phyloP scores from a whole-genome alignment of 2,888 invertebrate genomes.

The Falcaria lacertinaria region DNA sequence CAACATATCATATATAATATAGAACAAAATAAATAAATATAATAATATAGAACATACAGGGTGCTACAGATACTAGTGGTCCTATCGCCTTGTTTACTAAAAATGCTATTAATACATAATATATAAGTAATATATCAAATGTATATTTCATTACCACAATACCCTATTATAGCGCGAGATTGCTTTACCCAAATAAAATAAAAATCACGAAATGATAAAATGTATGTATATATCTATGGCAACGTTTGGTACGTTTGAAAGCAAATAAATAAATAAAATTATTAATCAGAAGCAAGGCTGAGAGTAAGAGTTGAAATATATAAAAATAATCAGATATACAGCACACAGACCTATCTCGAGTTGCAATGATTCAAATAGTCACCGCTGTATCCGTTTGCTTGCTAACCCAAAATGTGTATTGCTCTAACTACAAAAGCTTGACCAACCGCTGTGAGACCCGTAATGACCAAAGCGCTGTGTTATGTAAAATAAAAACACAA shows the following conservation, averaged over 20 bases:
- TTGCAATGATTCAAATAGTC: neutral
- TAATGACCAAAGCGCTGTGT: constrained; percentile 5
- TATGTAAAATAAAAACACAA: constrained; percentile 62
- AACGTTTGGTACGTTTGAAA: too few species aligned
- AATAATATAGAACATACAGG: constrained; percentile 9
- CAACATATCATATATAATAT: constrained; percentile 11
- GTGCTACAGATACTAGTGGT: constrained; percentile 26
- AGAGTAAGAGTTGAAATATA: constrained; percentile 43
- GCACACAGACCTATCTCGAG: constrained; percentile 59
- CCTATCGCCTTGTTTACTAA: neutral
- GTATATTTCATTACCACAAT: too few species aligned
- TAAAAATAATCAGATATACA: constrained; percentile 48
- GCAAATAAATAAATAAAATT: constrained; percentile 2
- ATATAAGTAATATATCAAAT: too few species aligned
- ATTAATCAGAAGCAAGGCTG: constrained; percentile 33
- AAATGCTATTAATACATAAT: too few species aligned
- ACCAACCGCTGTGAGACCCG: constrained; percentile 15
- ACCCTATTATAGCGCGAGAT: too few species aligned
- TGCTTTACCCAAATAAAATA: too few species aligned
- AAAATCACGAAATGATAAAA: too few species aligned
- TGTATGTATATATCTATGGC: too few species aligned
- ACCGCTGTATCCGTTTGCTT: constrained; percentile 53
- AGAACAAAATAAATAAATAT: constrained; percentile 9
- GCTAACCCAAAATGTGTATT: constrained; percentile 32
- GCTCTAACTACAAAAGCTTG: constrained; percentile 15